Conservation (phyloP, 2,888 invertebrate genomes). For the Nemapogon koenigi region DNA sequence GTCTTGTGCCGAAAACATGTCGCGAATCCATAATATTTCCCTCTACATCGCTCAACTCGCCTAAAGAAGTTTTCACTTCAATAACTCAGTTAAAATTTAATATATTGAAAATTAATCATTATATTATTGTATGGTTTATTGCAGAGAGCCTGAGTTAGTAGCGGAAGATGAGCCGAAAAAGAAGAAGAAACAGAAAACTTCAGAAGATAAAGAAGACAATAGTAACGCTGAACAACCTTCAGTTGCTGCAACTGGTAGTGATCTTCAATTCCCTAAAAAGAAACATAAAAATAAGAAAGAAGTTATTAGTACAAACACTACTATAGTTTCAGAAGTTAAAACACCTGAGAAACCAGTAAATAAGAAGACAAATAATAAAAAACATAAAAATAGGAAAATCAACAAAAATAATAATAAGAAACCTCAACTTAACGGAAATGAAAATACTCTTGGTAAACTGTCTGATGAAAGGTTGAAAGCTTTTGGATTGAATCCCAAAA, state of each 20-base stretch:
- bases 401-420: slow-evolving; percentile 30
- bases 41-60: no score
- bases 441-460: slow-evolving; percentile 46
- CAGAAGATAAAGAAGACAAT: slow-evolving; percentile 13
- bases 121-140: slow-evolving; percentile 16
- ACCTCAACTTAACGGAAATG: slow-evolving; percentile 23
- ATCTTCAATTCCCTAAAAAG: slow-evolving; percentile 16
- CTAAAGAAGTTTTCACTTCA: no score
- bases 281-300: slow-evolving; percentile 16
- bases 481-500: slow-evolving; percentile 92
- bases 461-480: slow-evolving; percentile 86
- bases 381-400: slow-evolving; percentile 19
- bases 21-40: no score
- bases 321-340: slow-evolving; percentile 2
- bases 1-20: no score
- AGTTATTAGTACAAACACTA: neutral
- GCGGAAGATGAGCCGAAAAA: slow-evolving; percentile 31
- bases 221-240: slow-evolving; percentile 12
- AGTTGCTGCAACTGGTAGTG: neutral
- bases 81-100: no score
- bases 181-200: slow-evolving; percentile 29
- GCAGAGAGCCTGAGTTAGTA: slow-evolving; percentile 42
- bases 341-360: slow-evolving; percentile 5
- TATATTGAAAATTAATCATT: no score
- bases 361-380: slow-evolving; percentile 9